Percentiles rank a stretch among this genome's conserved stretches.
Evolutionary conservation across 2,888 invertebrate genomes (phyloP).

Genomic region (Phaedon cochleariae): DNA sequence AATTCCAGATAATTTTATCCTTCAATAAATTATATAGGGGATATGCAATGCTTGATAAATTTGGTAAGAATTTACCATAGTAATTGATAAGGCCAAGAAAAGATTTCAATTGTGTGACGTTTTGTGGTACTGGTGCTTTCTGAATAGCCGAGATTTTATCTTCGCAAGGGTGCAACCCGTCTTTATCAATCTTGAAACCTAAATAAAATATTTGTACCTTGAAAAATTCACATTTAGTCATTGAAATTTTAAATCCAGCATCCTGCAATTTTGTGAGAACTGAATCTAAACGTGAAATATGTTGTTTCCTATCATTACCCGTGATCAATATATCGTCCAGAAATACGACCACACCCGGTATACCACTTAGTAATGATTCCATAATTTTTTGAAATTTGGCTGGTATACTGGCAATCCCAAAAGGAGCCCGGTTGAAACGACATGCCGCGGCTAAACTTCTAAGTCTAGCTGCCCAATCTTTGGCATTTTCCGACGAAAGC

Average conservation of each 20-base stretch:
- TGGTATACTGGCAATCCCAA: slow-evolving; percentile 27
- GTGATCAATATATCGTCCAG: slow-evolving; percentile 24
- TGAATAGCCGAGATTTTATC: slow-evolving; percentile 21
- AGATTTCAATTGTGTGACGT: slow-evolving; percentile 30
- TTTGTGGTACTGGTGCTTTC: slow-evolving; percentile 21
- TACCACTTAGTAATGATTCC: slow-evolving; percentile 18
- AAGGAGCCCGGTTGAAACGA: slow-evolving; percentile 37
- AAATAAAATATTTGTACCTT: not conserved
- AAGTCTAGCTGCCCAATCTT: too few species aligned
- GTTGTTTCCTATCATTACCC: slow-evolving; percentile 12
- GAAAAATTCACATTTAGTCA: slow-evolving; percentile 7
- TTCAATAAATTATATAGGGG: slow-evolving; percentile 31
- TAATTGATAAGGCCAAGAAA: slow-evolving; percentile 34
- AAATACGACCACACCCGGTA: slow-evolving; percentile 15
- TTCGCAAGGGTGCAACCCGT: slow-evolving; percentile 21
- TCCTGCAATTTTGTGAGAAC: not conserved
- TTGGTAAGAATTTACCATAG: slow-evolving; percentile 34
- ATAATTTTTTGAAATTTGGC: slow-evolving; percentile 29
- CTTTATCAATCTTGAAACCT: slow-evolving; percentile 15
- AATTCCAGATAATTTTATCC: not conserved
- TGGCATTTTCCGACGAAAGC: too few species aligned
- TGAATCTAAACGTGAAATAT: not conserved
- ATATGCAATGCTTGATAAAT: slow-evolving; percentile 26
- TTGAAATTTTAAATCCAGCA: slow-evolving; percentile 5
- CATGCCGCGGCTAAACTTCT: too few species aligned